Evolutionary conservation across 2,113 vertebrate species (phyloP).

Genomic region (Cynopterus brachyotis): DNA sequence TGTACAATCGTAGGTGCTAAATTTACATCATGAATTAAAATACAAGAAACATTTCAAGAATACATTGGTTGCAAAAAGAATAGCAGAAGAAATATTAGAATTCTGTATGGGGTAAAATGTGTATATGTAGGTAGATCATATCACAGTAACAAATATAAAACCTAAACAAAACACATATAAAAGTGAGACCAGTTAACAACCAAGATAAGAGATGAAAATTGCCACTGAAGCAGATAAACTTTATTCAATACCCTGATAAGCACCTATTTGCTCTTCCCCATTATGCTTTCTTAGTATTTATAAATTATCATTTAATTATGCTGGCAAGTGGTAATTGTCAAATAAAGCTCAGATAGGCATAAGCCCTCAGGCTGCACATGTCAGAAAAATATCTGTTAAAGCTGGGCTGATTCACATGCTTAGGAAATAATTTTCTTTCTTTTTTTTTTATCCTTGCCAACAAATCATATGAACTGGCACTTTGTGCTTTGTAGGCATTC

Average conservation of each 20-base stretch:
- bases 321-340: conserved; percentile 94
- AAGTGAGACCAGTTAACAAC: conserved; percentile 85
- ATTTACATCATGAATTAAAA: conserved; percentile 49
- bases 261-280: conserved; percentile 93
- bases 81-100: conserved; percentile 65
- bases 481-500: conserved; percentile 88
- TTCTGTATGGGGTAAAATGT: conserved; percentile 40
- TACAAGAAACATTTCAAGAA: conserved; percentile 61
- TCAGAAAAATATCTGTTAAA: conserved; percentile 89
- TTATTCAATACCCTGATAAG: conserved; percentile 92
- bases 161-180: conserved; percentile 80
- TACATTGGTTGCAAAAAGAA: conserved; percentile 64
- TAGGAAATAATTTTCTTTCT: conserved; percentile 89
- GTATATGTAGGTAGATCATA: conserved; percentile 78
- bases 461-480: conserved; percentile 88
- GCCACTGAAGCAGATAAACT: conserved; percentile 91
- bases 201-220: conserved; percentile 91
- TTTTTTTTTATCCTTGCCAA: conserved; percentile 89
- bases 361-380: conserved; percentile 87
- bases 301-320: conserved; percentile 97
- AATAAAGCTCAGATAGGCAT: conserved; percentile 90
- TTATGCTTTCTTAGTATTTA: conserved; percentile 93
- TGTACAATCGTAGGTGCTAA: not conserved
- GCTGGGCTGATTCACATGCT: conserved; percentile 88
- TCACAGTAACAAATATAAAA: conserved; percentile 82